Percentiles rank a stretch among this genome's conserved stretches.
phyloP scores from a whole-genome alignment of 2,113 vertebrate genomes.

The Ondatra zibethicus region DNA sequence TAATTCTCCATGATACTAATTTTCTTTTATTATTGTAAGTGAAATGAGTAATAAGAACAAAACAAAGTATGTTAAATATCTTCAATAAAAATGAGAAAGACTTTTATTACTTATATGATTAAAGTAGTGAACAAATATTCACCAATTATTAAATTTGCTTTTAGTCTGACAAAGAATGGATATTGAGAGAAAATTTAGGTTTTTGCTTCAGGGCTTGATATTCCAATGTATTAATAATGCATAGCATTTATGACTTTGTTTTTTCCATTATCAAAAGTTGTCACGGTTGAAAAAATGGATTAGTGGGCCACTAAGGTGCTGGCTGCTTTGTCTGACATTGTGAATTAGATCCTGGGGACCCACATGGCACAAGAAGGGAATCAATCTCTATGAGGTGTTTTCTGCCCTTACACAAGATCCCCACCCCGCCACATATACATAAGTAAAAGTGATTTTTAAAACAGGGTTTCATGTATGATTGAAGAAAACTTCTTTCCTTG shows the following conservation, averaged over 20 bases:
- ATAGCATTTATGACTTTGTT: not conserved
- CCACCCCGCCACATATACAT: not conserved
- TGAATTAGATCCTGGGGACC: not conserved
- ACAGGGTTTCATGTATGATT: not conserved
- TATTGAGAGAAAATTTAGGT: not conserved
- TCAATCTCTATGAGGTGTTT: not conserved
- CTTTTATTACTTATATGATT: not conserved
- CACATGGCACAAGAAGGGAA: no score
- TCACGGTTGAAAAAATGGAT: not conserved
- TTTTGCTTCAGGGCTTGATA: not conserved
- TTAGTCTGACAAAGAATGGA: not conserved
- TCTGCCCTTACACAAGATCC: no score
- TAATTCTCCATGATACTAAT: not conserved
- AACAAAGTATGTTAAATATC: not conserved
- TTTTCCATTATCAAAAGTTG: not conserved
- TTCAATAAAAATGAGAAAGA: not conserved
- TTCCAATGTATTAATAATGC: not conserved
- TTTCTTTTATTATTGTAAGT: not conserved
- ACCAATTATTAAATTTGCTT: not conserved
- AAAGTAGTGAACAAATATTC: not conserved
- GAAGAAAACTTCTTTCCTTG: not conserved
- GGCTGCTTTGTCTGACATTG: not conserved
- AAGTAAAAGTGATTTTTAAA: no score
- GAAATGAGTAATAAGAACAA: not conserved
- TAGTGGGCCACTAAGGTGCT: not conserved